Base-by-base conservation (phyloP, 2,113 vertebrate genomes). In the Glareola pratincola region DNA sequence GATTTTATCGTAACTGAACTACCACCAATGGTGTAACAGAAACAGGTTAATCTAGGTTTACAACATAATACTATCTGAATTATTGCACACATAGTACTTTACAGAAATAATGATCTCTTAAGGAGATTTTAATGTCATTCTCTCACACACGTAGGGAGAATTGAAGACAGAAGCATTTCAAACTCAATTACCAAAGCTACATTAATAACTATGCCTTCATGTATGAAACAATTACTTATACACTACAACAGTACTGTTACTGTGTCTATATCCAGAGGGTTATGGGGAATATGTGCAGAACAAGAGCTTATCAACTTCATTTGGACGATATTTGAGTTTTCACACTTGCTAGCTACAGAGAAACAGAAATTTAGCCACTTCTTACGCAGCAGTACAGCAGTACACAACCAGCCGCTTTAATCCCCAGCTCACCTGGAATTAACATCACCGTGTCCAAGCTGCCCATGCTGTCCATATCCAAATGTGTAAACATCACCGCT, bases 401-500 rank as follows among this genome's bases (percentile, higher is more conserved):
- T 12, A 88, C 6, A 74, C 15, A 57, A 39, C 48, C 20, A 27
- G 0, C 0, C 60, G 20, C 48, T 71, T 29, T 59, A 27, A 74
- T 22, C 66, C 81, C 69, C 64, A 51, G 39, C 90, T 79, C 98
- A 99, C 99, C 99, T 99, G 94, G 99, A 99, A 98, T 99, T 99
- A 88, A 99, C 99, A 92, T 99, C 99, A 88, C 99, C 99, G 1
- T 99, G 99, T 72, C 99, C 99, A 14, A 99, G 99, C 43, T 99
- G 99, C 18, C 99, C 99, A 47, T 99, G 99, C 86, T 99, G 99
- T 24, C 99, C 99, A 45, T 99, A 99, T 81, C 99, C 99, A 98
- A 99, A 99, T 0, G 99, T 99, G 96, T 99, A 99, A 95, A 99
- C 99, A 73, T 99, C 99, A 87, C 99, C 99, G 86, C 99, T 99